phyloP scores from a whole-genome alignment of 1,140 invertebrate species.

The Apis dorsata region DNA sequence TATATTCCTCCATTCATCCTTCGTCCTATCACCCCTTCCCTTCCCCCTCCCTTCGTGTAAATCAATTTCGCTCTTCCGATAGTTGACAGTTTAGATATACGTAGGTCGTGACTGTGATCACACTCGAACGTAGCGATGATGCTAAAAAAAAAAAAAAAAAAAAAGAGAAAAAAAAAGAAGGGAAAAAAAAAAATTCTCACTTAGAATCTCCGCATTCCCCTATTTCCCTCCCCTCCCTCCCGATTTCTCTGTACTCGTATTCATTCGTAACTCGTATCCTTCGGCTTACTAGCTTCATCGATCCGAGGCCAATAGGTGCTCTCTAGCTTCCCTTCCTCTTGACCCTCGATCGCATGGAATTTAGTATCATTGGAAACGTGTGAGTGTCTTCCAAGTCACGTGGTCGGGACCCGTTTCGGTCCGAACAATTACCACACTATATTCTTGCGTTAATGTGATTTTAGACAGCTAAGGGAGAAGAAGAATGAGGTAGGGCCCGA shows the following conservation, averaged over 20 bases:
- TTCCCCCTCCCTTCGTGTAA: too few relatives aligned
- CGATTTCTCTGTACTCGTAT: background rate
- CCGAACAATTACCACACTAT: slow-evolving; percentile 55
- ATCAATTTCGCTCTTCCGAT: slow-evolving; percentile 35
- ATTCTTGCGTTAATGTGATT: slow-evolving; percentile 78
- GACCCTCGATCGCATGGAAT: slow-evolving; percentile 15
- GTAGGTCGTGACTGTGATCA: slow-evolving; percentile 49
- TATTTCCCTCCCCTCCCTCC: too few relatives aligned
- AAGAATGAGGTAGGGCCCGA: slow-evolving; percentile 30
- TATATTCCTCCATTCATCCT: background rate
- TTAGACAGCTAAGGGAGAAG: slow-evolving; percentile 72
- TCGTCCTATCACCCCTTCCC: background rate
- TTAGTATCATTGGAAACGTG: slow-evolving; percentile 49
- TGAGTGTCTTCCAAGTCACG: slow-evolving; percentile 65
- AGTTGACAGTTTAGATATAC: slow-evolving; percentile 50
- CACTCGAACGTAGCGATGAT: slow-evolving; percentile 52
- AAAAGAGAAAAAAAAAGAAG: too few relatives aligned
- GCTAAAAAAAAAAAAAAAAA: slow-evolving; percentile 18
- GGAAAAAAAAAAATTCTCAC: too few relatives aligned
- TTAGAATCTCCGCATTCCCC: too few relatives aligned
- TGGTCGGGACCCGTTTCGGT: slow-evolving; percentile 62
- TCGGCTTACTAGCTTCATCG: slow-evolving; percentile 8
- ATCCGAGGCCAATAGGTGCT: slow-evolving; percentile 5
- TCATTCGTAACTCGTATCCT: background rate
- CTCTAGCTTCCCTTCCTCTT: background rate